Evolutionary conservation across 2,797 vertebrate genomes (phyloP).

Genomic region (Apodemus agrarius): DNA sequence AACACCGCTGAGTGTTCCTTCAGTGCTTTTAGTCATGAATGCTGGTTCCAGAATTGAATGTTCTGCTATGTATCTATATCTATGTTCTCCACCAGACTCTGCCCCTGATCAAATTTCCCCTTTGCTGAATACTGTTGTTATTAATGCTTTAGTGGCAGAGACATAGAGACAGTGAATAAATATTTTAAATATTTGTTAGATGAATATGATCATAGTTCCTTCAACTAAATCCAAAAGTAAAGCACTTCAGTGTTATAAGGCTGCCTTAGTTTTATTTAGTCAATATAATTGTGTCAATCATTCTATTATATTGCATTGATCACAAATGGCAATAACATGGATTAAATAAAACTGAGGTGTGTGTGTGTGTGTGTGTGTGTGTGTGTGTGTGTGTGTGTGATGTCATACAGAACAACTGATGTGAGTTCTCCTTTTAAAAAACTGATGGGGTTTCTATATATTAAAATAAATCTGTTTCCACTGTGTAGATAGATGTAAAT

Average conservation of each 20-base stretch:
- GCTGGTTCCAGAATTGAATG: neutral
- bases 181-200: conserved; percentile 7
- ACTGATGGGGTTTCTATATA: neutral
- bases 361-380: neutral
- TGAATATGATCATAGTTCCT: neutral
- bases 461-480: neutral
- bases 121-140: neutral
- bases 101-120: neutral
- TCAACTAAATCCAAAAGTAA: neutral
- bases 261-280: neutral
- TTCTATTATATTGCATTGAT: neutral
- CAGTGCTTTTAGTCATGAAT: neutral
- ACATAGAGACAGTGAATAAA: neutral
- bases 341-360: neutral
- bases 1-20: neutral
- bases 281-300: neutral
- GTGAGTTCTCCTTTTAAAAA: neutral
- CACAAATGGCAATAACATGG: neutral
- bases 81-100: neutral
- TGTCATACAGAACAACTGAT: neutral
- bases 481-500: neutral
- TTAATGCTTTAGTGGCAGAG: neutral
- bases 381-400: neutral
- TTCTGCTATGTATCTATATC: too few species aligned
- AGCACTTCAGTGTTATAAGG: neutral